Evolutionary conservation across 1,140 invertebrate genomes (phyloP), one percentile per base, ranked within the genome.

Genomic region (Drosophila cardini): DNA sequence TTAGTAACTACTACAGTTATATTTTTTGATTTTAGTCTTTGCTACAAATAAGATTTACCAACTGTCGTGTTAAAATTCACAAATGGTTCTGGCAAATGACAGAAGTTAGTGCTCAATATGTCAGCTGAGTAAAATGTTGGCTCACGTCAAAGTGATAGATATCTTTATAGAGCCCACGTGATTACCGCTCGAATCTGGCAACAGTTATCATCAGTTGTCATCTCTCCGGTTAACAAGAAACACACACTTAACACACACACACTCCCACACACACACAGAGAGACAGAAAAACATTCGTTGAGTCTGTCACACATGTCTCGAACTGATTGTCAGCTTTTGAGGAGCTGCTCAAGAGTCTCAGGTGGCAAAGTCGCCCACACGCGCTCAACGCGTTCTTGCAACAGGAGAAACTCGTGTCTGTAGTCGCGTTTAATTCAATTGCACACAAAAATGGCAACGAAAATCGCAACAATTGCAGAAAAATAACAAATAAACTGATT

Each of bases 381-480:
- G 18, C 21, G 21, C 4, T 21, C 21, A 43, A 64, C 52, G 18
- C 21, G 21, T 21, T 21, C 21, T 9, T 7, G 18, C 9, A 30
- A n/a, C 34, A 18, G n/a, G 40, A 67, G 11, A 45, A 40, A 36
- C 46, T 57, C 48, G 43, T 70, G 81, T 72, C 76, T 84, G 80
- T 64, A 78, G 73, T 85, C 81, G 76, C 73, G 84, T 84, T 84
- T 84, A 84, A 84, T 80, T 84, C 77, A 85, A 84, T 84, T 76
- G 81, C 72, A 67, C 53, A 15, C 16, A 67, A 36, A 48, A 70
- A 58, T 21, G 32, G 11, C 4, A 40, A 55, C 46, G 55, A 70
- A 82, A 65, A 70, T 76, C 48, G 80, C 81, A 80, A 70, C 78
- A 70, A 85, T 67, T 84, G 76, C 72, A 73, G 42, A 75, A 60